Percentiles rank a stretch among this genome's conserved stretches.
Evolutionary conservation across 2,888 invertebrate genomes (phyloP).

Genomic region (Pemphredon lugubris): DNA sequence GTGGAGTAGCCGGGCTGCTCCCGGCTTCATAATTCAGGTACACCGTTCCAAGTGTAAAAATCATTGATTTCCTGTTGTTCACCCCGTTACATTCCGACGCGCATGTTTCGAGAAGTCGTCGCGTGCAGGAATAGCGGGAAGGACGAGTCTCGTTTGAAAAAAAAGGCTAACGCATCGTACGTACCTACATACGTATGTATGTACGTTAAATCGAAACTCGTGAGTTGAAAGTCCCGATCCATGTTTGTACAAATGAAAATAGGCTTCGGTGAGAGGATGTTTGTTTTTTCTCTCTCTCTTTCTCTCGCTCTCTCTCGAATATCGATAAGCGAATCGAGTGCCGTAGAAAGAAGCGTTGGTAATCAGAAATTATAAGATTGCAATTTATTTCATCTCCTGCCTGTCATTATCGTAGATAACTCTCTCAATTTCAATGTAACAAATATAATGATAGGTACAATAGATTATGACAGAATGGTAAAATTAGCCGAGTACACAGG

Average conservation of each 20-base stretch:
- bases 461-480: conserved; percentile 20
- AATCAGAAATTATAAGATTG: conserved; percentile 32
- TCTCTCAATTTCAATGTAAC: conserved; percentile 1
- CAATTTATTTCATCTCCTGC: conserved; percentile 24
- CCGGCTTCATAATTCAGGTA: conserved; percentile 36
- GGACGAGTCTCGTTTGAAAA: conserved; percentile 46
- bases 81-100: conserved; percentile 58
- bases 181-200: conserved; percentile 26
- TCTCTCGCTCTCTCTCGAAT: conserved; percentile 6
- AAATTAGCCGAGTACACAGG: conserved; percentile 8
- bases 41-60: conserved; percentile 28
- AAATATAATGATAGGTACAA: not conserved
- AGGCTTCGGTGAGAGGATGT: no score
- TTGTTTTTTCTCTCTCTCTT: no score
- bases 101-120: conserved; percentile 54
- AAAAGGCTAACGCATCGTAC: conserved; percentile 26
- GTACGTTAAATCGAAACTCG: conserved; percentile 37
- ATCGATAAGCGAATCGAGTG: conserved; percentile 34
- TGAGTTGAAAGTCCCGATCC: conserved; percentile 26
- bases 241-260: conserved; percentile 13
- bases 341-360: conserved; percentile 8
- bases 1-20: conserved; percentile 3
- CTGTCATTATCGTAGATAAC: conserved; percentile 24
- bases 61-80: conserved; percentile 48
- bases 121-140: conserved; percentile 54